Base-by-base conservation (phyloP, 2,888 invertebrate species). In the Pachymerium ferrugineum region DNA sequence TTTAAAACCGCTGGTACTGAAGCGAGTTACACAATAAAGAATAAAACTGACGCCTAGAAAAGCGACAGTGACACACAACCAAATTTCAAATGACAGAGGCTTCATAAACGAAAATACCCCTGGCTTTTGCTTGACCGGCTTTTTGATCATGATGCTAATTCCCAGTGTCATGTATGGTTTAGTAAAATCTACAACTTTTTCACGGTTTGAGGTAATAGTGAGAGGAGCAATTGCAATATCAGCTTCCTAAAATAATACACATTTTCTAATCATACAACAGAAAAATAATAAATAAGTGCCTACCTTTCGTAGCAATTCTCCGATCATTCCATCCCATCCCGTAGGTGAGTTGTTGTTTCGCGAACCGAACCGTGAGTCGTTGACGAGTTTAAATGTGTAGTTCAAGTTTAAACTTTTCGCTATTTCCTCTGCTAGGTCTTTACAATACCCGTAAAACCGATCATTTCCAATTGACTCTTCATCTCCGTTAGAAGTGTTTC, bases 21-120 rank as follows among this genome's bases (percentile, higher is more conserved):
- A 98, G 78, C 97, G 85, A 73, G 96, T 96, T 38, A 99, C 98
- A 78, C 97, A 89, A 85, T 97, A 98, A 19, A 98, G 87, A 22
- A 98, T 97, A 78, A 98, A 94, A 83, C 97, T 97, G 71, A 97
- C 97, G 68, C 94, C 96, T 77, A 97, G 90, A 84, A 96, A 97
- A 77, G 97, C 96, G 84, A 97, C 86, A 70, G 87, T 85, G 75
- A 88, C 86, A 82, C 89, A 89, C 83, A 96, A 93, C 97, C 98
- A 98, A 82, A 98, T 97, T 85, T 97, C 95, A 81, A 93, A 92
- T 77, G 96, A 96, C 77, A 99, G 87, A 33, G 99, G 99, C 84
- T 94, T 92, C 83, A 99, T 89, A 85, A 99, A 99, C 81, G 97
- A 97, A 85, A 99, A 98, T 33, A 98, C 96, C 38, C 95, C 94